These are phyloP conservation scores for Cyanocitta stelleri DNA, from an alignment of 2,113 vertebrate species.

Conservation along the genomic window DNA sequence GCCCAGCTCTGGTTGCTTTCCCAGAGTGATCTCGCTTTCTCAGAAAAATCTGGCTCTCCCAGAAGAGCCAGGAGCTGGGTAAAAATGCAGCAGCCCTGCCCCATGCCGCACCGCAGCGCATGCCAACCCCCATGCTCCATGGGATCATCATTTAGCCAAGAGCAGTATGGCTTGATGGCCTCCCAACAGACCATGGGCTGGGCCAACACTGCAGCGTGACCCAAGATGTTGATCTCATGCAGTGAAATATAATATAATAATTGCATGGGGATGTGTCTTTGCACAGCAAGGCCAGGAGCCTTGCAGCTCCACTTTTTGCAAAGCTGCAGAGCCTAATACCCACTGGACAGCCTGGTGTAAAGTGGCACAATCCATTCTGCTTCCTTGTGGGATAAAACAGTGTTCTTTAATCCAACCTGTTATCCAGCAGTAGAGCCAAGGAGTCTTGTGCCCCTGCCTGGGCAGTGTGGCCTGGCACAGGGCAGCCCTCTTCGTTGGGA, in stretches of 20 bases:
- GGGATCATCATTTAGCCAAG: background rate
- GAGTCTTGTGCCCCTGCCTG: background rate
- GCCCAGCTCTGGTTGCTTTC: background rate
- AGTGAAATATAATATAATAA: background rate
- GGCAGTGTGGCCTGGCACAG: rapidly evolving
- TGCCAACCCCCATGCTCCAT: background rate
- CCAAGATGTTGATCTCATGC: background rate
- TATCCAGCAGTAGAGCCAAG: background rate
- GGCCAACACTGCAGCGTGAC: background rate
- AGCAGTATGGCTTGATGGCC: background rate
- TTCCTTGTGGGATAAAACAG: background rate
- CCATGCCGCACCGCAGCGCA: rapidly evolving
- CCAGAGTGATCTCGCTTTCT: background rate
- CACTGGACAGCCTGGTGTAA: background rate
- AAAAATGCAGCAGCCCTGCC: background rate
- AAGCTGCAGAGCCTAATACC: background rate
- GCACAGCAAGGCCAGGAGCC: background rate
- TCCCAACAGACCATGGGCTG: background rate
- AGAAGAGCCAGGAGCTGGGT: background rate
- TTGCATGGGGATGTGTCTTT: background rate
- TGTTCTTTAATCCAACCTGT: background rate
- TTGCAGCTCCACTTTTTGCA: background rate
- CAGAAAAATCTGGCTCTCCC: background rate
- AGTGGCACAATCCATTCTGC: background rate
- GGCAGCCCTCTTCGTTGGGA: background rate